Evolutionary conservation across 2,113 vertebrate species (phyloP).

Genomic region (Myiozetetes cayanensis): DNA sequence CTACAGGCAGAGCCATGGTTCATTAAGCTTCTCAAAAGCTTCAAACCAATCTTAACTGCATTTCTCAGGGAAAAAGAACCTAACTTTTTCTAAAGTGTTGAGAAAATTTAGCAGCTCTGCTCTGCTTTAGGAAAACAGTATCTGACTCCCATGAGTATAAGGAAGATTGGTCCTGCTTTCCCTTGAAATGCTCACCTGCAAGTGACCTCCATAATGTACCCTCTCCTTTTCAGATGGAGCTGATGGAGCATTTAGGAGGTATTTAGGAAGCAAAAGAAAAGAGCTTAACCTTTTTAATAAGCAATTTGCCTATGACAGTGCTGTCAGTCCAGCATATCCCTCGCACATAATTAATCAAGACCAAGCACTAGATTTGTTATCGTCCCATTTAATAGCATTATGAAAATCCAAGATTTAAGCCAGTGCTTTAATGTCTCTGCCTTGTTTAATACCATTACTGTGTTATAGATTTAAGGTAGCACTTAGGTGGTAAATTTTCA

Average conservation of each 20-base stretch:
- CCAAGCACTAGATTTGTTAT: not conserved
- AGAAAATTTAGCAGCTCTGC: not conserved
- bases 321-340: not conserved
- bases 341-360: conserved; percentile 40
- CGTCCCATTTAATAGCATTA: not conserved
- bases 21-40: conserved; percentile 51
- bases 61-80: not conserved
- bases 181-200: not conserved
- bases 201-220: not conserved
- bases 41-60: not conserved
- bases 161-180: not conserved
- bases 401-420: conserved; percentile 19
- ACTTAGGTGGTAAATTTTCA: conserved; percentile 30
- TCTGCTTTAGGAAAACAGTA: not conserved
- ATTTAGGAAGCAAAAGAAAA: conserved; percentile 3
- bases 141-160: not conserved
- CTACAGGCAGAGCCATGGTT: conserved; percentile 42
- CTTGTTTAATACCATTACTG: conserved; percentile 16
- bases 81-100: not conserved
- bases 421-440: not conserved
- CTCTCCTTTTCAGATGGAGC: not conserved
- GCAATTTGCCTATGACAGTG: not conserved
- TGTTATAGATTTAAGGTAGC: conserved; percentile 20
- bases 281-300: conserved; percentile 11
- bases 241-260: not conserved